These are phyloP conservation scores for Caenorhabditis sp. DNA, from an alignment of 2,888 invertebrate species.

Conservation along the genomic window DNA sequence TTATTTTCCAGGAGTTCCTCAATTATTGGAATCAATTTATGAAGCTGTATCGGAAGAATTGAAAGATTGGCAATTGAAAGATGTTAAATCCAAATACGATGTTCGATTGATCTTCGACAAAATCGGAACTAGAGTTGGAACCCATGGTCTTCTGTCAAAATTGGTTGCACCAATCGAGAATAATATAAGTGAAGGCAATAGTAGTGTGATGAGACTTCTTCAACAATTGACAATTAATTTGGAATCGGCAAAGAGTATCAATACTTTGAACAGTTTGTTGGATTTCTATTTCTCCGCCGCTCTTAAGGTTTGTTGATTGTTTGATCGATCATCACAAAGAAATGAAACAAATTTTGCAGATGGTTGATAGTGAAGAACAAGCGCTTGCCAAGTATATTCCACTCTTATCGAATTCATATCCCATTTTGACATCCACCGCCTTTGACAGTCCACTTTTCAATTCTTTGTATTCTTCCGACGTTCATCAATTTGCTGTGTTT, in stretches of 20 bases:
- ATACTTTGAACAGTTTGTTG: conserved; percentile 40
- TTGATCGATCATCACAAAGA: background rate
- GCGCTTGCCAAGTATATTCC: conserved; percentile 44
- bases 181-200: conserved; percentile 10
- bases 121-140: conserved; percentile 27
- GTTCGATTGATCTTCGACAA: conserved; percentile 39
- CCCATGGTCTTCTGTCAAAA: conserved; percentile 24
- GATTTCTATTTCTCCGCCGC: conserved; percentile 52
- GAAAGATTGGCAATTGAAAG: conserved; percentile 26
- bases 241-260: conserved; percentile 34
- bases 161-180: conserved; percentile 45
- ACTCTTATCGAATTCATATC: conserved; percentile 47
- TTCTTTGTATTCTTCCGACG: conserved; percentile 50
- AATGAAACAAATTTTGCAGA: conserved; percentile 16
- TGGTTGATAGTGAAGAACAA: conserved; percentile 24
- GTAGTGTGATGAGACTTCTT: conserved; percentile 35
- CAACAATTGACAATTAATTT: conserved; percentile 37
- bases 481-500: conserved; percentile 51
- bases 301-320: conserved; percentile 27
- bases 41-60: conserved; percentile 34
- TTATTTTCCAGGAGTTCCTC: conserved; percentile 38
- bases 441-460: conserved; percentile 53
- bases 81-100: conserved; percentile 19
- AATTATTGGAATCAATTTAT: conserved; percentile 40
- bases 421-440: conserved; percentile 37